phyloP scores from a whole-genome alignment of 2,888 invertebrate species.

The Branchellion lobata region DNA sequence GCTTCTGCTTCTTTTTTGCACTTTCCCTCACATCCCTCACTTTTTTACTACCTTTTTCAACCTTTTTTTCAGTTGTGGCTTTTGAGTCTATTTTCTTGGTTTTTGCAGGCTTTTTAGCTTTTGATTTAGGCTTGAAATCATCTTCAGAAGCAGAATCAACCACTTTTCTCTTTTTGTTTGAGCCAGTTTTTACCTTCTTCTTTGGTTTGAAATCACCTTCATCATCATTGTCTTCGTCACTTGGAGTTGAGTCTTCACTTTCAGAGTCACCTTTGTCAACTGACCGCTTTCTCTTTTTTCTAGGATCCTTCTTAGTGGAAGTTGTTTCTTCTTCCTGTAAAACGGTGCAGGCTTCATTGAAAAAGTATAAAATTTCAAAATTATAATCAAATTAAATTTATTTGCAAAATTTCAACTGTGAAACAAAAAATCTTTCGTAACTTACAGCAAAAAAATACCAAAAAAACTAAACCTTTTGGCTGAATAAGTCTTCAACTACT shows the following conservation, averaged over 20 bases:
- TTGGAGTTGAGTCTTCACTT: background rate
- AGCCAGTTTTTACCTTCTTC: constrained; percentile 11
- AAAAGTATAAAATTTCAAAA: background rate
- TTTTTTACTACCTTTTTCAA: background rate
- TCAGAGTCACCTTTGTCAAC: background rate
- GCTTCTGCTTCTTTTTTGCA: no score
- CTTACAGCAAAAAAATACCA: no score
- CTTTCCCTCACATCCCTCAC: no score
- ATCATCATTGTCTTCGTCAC: constrained; percentile 1
- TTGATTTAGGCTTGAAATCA: background rate
- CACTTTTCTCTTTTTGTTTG: background rate
- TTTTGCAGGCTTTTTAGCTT: background rate
- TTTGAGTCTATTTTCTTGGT: background rate
- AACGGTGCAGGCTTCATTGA: background rate
- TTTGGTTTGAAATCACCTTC: constrained; percentile 19
- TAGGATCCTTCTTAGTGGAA: background rate
- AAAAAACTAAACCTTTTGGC: constrained; percentile 35
- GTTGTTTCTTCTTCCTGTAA: background rate
- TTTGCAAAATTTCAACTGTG: no score
- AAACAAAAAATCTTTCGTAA: no score
- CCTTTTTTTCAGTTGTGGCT: background rate
- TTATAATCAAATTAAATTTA: background rate
- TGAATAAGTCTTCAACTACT: constrained; percentile 17
- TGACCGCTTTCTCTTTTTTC: background rate
- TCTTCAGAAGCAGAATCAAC: constrained; percentile 2